phyloP scores from a whole-genome alignment of 2,888 invertebrate genomes.

The Xylota segnis region DNA sequence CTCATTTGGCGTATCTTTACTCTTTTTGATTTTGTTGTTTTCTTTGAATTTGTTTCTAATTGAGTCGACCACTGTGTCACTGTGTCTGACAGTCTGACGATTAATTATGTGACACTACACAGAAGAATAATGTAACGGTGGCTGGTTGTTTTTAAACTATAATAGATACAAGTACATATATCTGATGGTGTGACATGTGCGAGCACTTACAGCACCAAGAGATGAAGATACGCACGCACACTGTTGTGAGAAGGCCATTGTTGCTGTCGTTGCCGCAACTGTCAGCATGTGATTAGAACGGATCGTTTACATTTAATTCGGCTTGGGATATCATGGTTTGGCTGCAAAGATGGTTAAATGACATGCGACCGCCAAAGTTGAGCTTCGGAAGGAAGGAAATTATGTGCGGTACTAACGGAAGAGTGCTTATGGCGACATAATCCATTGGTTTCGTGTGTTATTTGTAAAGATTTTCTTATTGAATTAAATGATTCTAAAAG shows the following conservation, averaged over 20 bases:
- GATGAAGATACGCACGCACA: slow-evolving; percentile 31
- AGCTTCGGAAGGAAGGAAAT: slow-evolving; percentile 18
- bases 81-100: slow-evolving; percentile 50
- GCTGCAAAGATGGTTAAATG: slow-evolving; percentile 13
- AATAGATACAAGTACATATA: slow-evolving; percentile 33
- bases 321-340: slow-evolving; percentile 25
- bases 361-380: slow-evolving; percentile 26
- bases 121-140: slow-evolving; percentile 68
- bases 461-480: slow-evolving; percentile 2
- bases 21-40: neutral
- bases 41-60: slow-evolving; percentile 40
- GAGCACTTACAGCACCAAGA: slow-evolving; percentile 52
- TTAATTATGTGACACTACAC: slow-evolving; percentile 62
- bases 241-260: slow-evolving; percentile 12
- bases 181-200: slow-evolving; percentile 66
- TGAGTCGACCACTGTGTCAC: slow-evolving; percentile 67
- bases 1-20: slow-evolving; percentile 9
- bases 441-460: slow-evolving; percentile 8
- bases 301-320: slow-evolving; percentile 57
- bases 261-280: slow-evolving; percentile 16
- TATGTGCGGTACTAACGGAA: slow-evolving; percentile 38
- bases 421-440: slow-evolving; percentile 16
- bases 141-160: slow-evolving; percentile 39
- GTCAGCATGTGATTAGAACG: slow-evolving; percentile 54
- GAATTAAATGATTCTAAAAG: neutral